phyloP scores from a whole-genome alignment of 2,113 vertebrate genomes.

The Campylomormyrus tamandua region DNA sequence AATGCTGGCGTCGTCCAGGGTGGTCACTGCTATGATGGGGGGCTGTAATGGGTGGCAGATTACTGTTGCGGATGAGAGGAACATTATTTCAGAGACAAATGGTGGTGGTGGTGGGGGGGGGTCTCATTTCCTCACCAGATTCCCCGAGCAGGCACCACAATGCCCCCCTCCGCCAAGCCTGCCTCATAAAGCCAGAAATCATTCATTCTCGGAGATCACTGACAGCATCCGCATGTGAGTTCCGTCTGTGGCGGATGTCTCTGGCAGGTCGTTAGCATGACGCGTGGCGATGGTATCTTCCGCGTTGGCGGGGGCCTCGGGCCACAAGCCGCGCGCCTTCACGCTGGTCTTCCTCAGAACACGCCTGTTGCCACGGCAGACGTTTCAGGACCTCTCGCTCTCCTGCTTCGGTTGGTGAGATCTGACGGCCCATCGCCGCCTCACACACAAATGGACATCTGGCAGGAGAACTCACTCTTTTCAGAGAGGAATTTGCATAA shows the following conservation, averaged over 20 bases:
- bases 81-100: slow-evolving; percentile 50
- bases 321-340: background rate
- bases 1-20: background rate
- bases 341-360: background rate
- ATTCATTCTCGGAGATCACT: slow-evolving; percentile 30
- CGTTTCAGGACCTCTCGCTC: background rate
- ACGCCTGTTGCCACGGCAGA: background rate
- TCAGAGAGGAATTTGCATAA: background rate
- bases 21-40: slow-evolving; percentile 22
- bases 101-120: slow-evolving; percentile 30
- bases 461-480: background rate
- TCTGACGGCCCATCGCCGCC: background rate
- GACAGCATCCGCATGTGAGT: background rate
- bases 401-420: background rate
- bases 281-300: background rate
- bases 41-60: slow-evolving; percentile 34
- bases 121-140: slow-evolving; percentile 50
- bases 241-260: background rate
- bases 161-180: slow-evolving; percentile 28
- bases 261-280: background rate
- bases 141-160: slow-evolving; percentile 35
- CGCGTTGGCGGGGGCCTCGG: background rate
- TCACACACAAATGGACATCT: background rate
- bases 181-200: slow-evolving; percentile 41
- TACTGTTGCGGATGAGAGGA: slow-evolving; percentile 47